Base-by-base conservation (phyloP, 1,140 invertebrate genomes). In the Drosophila funebris region DNA sequence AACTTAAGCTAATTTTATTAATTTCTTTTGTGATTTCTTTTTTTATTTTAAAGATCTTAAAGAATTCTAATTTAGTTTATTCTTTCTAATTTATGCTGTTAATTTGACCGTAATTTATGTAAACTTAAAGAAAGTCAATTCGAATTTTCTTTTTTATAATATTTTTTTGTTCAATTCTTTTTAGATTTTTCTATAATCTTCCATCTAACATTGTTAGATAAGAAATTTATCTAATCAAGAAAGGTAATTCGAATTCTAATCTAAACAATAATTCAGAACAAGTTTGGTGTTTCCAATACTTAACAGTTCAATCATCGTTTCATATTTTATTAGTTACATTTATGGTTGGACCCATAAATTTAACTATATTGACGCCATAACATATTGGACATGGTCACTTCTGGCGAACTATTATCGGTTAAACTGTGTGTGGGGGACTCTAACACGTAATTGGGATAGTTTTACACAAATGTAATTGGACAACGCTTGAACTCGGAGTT, bases 371-470 rank as follows among this genome's bases (percentile, higher is more conserved):
- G 29, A 52, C 24, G 9, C 14, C 8, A 50, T 50, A 52, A 20
- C 4, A 33, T 14, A 6, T n/a, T 48, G 7, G 5, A 22, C 8
- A 13, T 16, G n/a, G 27, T 22, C 24, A 60, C 18, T 58, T 8
- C 13, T 13, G 11, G 29, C 24, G 11, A 13, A 4, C 8, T 4
- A 16, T 14, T 13, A 37, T 60, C 43, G 27, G 14, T 60, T 14
- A 3, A 37, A 7, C 14, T 44, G 6, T 24, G n/a, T 18, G 18
- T 60, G 41, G 2, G 16, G 0, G 13, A 8, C 9, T 43, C 22
- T 20, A 52, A 16, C 62, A 66, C 62, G 62, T 56, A 56, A 24
- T 27, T 56, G 16, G 52, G 37, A 5, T 56, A 18, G 20, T 16
- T 31, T 56, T 46, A n/a, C 62, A 8, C 1, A 1, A 13, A n/a